Evolutionary conservation across 2,113 vertebrate species (phyloP).

Genomic region (Macaca mulatta): DNA sequence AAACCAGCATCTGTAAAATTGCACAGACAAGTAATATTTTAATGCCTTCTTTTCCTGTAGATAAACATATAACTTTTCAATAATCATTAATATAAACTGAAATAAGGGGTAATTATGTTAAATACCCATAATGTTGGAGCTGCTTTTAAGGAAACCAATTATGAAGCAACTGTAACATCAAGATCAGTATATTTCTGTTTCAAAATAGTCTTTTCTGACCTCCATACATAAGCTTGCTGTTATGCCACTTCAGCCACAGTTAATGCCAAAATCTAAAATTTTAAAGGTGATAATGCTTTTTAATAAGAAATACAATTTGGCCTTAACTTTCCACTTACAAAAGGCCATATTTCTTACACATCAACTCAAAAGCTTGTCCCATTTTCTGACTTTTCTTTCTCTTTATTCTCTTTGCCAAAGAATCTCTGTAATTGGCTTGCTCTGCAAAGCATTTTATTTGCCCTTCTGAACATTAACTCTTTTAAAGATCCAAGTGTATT

Average conservation of each 20-base stretch:
- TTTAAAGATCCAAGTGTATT: constrained; percentile 52
- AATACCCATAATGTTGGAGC: neutral
- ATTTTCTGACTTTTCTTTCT: constrained; percentile 50
- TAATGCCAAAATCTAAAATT: constrained; percentile 32
- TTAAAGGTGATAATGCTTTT: neutral
- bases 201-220: neutral
- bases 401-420: constrained; percentile 22
- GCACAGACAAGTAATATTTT: constrained; percentile 62
- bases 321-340: neutral
- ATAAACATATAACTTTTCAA: constrained; percentile 20
- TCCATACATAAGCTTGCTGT: neutral
- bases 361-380: neutral
- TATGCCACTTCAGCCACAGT: neutral
- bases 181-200: constrained; percentile 5
- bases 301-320: constrained; percentile 41
- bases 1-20: constrained; percentile 45
- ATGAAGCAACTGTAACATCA: neutral
- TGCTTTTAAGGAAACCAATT: constrained; percentile 34
- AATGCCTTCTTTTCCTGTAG: constrained; percentile 22
- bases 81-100: constrained; percentile 28
- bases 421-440: constrained; percentile 46
- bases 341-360: neutral
- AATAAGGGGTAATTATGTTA: neutral
- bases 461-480: constrained; percentile 57
- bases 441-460: constrained; percentile 49